Evolutionary conservation across 2,888 invertebrate genomes (phyloP).

Genomic region (Ashinkailepas kermadecensis): DNA sequence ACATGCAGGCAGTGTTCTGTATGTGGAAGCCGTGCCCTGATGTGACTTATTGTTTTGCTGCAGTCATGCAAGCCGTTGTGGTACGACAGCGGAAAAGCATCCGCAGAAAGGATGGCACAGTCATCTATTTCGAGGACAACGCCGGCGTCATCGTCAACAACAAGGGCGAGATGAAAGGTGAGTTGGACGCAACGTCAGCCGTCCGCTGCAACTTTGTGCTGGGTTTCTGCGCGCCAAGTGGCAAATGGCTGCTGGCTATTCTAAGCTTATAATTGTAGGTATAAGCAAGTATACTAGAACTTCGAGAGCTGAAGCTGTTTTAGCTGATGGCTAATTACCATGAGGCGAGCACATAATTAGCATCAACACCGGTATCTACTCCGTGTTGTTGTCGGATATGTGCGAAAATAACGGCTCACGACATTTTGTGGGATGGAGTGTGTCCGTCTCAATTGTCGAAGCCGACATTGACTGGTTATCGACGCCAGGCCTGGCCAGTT

Average conservation of each 20-base stretch:
- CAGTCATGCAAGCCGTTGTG: conserved; percentile 99
- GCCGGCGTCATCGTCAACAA: conserved; percentile 99
- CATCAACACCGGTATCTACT: not conserved
- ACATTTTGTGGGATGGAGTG: not conserved
- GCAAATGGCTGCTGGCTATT: no score
- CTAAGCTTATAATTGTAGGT: no score
- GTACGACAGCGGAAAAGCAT: conserved; percentile 97
- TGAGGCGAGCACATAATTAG: not conserved
- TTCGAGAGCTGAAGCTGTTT: no score
- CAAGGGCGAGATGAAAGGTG: conserved; percentile 99
- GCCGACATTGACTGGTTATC: not conserved
- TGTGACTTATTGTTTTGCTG: conserved; percentile 36
- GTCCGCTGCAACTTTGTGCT: no score
- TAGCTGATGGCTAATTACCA: no score
- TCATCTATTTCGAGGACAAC: conserved; percentile 99
- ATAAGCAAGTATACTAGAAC: no score
- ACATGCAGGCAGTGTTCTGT: no score
- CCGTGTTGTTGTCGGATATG: conserved; percentile 2
- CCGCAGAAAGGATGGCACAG: conserved; percentile 97
- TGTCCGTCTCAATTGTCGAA: not conserved
- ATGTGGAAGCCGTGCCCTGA: not conserved
- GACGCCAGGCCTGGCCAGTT: no score
- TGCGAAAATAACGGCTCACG: not conserved
- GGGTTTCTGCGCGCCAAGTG: no score
- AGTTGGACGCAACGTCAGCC: conserved; percentile 24